Evolutionary conservation across 1,140 invertebrate species (phyloP), one percentile per base, ranked within the genome.

Genomic region (Trachelipus rathkii): DNA sequence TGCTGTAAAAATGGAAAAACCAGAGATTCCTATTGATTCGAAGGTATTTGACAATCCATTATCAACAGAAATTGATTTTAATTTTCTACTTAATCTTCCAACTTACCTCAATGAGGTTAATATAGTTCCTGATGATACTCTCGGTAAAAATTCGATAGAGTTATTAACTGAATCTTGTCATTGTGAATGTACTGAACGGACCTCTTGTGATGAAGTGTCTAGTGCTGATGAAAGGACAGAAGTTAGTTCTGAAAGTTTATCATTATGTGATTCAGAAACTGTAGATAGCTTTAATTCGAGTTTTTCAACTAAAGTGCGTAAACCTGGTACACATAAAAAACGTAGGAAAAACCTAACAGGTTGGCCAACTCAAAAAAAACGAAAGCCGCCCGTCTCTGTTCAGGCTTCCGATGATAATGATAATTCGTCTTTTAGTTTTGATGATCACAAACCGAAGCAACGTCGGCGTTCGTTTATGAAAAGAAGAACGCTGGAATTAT

Each of bases 211-310:
- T 44, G 80, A 81, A 21, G 74, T 79, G 72, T 81, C 80, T 71
- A 81, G 80, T 77, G 76, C 75, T 24, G 80, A 81, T 74, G 80
- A 78, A 66, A 81, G 76, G 72, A 81, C 80, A 44, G 80, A 81
- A 44, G 77, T 75, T 5, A 81, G 80, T 75, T 81, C 80, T 33
- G 80, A 81, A 60, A 78, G 80, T 75, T 73, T 81, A 6, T 81
- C 80, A 10, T 66, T 81, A 13, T 78, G 77, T 72, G 80, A 81
- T 70, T 81, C 80, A 13, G 80, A 81, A 77, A 81, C 77, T n/a
- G 72, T 81, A 44, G 80, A 81, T 46, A 69, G 74, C 46, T 79
- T 77, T 72, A 71, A 45, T 69, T 50, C 77, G 21, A 77, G 75
- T 74, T 76, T 78, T 75, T 69, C 72, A 8, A 19, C 50, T 4